phyloP scores from a whole-genome alignment of 2,113 vertebrate species.

The Thamnophis sirtalis region DNA sequence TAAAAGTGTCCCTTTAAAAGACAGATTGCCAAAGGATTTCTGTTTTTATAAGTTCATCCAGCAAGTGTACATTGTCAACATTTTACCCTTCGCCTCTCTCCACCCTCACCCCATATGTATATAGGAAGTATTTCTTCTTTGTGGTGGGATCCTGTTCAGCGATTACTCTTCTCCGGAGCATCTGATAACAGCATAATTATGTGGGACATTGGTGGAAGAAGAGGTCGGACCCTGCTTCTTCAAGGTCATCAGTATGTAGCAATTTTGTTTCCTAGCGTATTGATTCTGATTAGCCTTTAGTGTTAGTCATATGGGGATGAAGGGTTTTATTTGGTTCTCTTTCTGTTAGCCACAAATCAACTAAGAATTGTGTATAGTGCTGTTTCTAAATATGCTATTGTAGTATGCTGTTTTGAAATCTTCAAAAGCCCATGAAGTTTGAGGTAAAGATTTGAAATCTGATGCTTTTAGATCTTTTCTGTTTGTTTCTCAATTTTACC shows the following conservation, averaged over 20 bases:
- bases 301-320: neutral
- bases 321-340: neutral
- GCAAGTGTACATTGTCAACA: neutral
- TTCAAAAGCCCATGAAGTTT: neutral
- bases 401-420: neutral
- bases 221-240: slow-evolving; percentile 85
- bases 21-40: neutral
- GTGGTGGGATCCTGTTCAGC: slow-evolving; percentile 93
- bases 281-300: neutral
- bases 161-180: slow-evolving; percentile 92
- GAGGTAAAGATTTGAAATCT: neutral
- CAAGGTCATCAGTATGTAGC: slow-evolving; percentile 93
- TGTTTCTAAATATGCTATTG: neutral
- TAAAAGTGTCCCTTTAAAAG: neutral
- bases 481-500: neutral
- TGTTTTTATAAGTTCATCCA: neutral
- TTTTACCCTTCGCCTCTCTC: neutral
- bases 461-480: no score
- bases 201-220: slow-evolving; percentile 97
- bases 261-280: neutral
- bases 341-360: neutral
- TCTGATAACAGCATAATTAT: slow-evolving; percentile 96
- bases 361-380: neutral
- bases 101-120: neutral
- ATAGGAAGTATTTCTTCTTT: slow-evolving; percentile 85